Base-by-base conservation (phyloP, 2,888 invertebrate species). In the Xestia ashworthii region DNA sequence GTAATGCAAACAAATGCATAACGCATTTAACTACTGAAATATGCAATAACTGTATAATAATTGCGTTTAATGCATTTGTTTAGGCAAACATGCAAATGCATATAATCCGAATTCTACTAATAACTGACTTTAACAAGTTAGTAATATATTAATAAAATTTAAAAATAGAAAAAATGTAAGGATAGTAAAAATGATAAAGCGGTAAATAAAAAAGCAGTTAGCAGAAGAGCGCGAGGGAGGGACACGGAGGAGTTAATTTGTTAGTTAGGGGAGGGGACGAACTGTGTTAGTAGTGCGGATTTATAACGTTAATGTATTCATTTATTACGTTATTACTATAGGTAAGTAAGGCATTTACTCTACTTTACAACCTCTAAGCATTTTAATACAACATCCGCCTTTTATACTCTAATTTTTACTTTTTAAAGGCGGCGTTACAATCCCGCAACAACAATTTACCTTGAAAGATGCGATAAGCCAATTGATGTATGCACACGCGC, bases 281-380 rank as follows among this genome's bases (percentile, higher is more conserved):
- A 66, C 46, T 46, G 78, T 44, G 38, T 50, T 65, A 48, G 55
- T 71, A 48, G 55, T 66, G 81, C 32, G 11, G 12, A 38, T 53
- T 44, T 53, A 38, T 53, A 60, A 48, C 46, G 16, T 66, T 55
- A 19, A 16, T 44, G 44, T 44, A 41, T 60, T 5, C 5, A 58
- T 25, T 60, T 12, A 25, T 46, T 68, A 22, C 5, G 41, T 71
- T 55, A 58, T 48, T 46, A 48, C 44, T 64, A 44, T 46, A 53
- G 5, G 16, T n/a, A 58, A 80, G 19, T n/a, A 58, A 80, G 16
- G 65, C 65, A 44, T 65, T 44, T 55, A 19, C 32, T 46, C 22
- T 74, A 79, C 38, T 73, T 22, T 53, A 72, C 58, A 67, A 74
- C 62, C 53, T 80, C 55, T 78, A 55, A 65, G 55, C 46, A 32